phyloP scores from a whole-genome alignment of 2,113 vertebrate species.

The Micronycteris hirsuta region DNA sequence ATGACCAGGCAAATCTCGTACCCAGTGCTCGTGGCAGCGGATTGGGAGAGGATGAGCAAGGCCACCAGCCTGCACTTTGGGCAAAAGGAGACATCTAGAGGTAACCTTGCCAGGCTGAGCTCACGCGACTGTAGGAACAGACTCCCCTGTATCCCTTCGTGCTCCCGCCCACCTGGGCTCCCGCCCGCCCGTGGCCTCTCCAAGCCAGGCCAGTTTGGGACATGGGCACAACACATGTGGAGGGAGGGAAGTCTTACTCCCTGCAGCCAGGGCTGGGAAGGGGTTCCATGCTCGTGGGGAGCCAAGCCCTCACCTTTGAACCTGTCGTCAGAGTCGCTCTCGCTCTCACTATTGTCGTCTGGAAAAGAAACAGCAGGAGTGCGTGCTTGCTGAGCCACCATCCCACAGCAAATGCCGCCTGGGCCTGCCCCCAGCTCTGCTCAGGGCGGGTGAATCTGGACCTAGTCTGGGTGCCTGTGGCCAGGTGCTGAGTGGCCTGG shows the following conservation, averaged over 20 bases:
- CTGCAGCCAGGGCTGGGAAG: background rate
- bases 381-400: background rate
- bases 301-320: conserved; percentile 95
- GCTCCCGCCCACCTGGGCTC: too few species aligned
- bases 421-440: background rate
- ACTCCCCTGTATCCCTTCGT: background rate
- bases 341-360: conserved; percentile 99
- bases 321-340: conserved; percentile 98
- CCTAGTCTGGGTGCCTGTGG: background rate
- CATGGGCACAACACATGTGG: background rate
- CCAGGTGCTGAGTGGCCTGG: background rate
- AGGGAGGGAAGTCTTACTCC: background rate
- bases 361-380: conserved; percentile 75
- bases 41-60: background rate
- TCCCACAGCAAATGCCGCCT: background rate
- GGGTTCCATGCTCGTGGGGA: background rate
- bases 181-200: background rate
- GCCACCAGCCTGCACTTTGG: background rate
- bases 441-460: background rate
- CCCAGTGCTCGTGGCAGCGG: background rate
- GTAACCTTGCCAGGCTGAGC: background rate
- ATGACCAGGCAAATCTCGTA: background rate
- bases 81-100: background rate
- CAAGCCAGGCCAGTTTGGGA: background rate
- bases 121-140: background rate